These are phyloP conservation scores for Atopsyche davidsoni DNA, from an alignment of 1,140 invertebrate species.

Conservation along the genomic window DNA sequence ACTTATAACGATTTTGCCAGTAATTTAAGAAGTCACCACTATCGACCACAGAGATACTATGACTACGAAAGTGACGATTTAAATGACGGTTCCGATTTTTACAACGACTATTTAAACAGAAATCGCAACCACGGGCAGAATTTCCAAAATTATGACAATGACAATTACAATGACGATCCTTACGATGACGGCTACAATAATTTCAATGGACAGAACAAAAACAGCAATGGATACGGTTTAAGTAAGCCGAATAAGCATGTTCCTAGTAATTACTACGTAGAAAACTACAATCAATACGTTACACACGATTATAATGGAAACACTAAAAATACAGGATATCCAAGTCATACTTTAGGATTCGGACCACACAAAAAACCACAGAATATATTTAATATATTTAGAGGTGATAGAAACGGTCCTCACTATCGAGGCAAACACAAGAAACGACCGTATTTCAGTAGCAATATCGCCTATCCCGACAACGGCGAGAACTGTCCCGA, in stretches of 20 bases:
- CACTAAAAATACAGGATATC: neutral
- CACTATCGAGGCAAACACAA: neutral
- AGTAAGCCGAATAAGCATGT: neutral
- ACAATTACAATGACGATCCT: too few species aligned
- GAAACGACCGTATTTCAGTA: too few species aligned
- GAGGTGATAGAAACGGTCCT: slow-evolving; percentile 2
- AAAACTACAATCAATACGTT: slow-evolving; percentile 21
- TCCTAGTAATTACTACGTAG: slow-evolving; percentile 18
- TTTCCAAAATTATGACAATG: too few species aligned
- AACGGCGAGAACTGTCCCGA: neutral
- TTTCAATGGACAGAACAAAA: neutral
- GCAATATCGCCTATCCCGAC: neutral
- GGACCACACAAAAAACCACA: neutral
- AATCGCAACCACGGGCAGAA: neutral
- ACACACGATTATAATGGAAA: slow-evolving; percentile 4
- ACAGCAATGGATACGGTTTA: slow-evolving; percentile 1
- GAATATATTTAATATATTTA: slow-evolving; percentile 13
- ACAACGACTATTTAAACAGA: neutral
- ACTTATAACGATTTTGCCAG: slow-evolving; percentile 3
- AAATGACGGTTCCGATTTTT: neutral
- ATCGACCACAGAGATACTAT: neutral
- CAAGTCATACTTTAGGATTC: neutral
- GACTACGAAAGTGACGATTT: slow-evolving; percentile 7
- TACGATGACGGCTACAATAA: neutral
- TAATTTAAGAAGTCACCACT: neutral